Conservation (phyloP, 2,113 vertebrate species). For the Sorex fumeus region DNA sequence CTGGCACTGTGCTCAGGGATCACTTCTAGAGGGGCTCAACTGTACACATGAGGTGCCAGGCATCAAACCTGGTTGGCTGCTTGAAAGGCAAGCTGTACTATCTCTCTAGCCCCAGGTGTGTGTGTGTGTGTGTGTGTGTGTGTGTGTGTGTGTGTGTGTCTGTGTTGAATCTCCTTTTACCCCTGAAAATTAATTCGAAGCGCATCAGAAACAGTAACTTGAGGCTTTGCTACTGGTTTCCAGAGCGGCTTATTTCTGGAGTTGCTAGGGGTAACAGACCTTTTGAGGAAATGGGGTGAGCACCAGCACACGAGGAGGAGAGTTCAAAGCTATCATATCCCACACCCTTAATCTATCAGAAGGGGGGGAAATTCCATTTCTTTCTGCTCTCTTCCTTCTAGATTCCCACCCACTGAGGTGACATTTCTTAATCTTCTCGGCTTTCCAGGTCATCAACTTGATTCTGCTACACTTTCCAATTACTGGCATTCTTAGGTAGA, state of each 20-base stretch:
- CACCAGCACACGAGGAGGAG: not conserved
- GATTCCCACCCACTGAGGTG: slow-evolving; percentile 71
- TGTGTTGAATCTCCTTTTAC: slow-evolving; percentile 47
- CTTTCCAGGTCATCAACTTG: slow-evolving; percentile 82
- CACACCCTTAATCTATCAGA: slow-evolving; percentile 72
- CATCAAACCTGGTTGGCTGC: no score
- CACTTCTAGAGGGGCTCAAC: no score
- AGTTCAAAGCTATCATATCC: slow-evolving; percentile 68
- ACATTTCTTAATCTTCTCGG: slow-evolving; percentile 86
- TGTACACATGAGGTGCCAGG: no score
- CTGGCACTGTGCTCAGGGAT: no score
- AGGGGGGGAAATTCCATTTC: slow-evolving; percentile 56
- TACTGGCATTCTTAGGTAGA: slow-evolving; percentile 74
- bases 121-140: no score
- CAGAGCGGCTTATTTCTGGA: slow-evolving; percentile 61
- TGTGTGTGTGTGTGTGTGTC: no score
- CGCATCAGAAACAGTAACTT: slow-evolving; percentile 37
- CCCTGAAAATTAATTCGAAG: slow-evolving; percentile 22
- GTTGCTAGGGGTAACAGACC: slow-evolving; percentile 45
- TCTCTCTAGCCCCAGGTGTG: no score
- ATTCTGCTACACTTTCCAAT: slow-evolving; percentile 75
- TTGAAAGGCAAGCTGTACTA: no score
- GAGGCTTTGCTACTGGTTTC: slow-evolving; percentile 51
- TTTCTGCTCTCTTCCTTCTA: slow-evolving; percentile 68
- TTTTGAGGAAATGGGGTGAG: slow-evolving; percentile 68